Conservation (phyloP, 2,797 vertebrate genomes). For the Pipistrellus kuhlii region DNA sequence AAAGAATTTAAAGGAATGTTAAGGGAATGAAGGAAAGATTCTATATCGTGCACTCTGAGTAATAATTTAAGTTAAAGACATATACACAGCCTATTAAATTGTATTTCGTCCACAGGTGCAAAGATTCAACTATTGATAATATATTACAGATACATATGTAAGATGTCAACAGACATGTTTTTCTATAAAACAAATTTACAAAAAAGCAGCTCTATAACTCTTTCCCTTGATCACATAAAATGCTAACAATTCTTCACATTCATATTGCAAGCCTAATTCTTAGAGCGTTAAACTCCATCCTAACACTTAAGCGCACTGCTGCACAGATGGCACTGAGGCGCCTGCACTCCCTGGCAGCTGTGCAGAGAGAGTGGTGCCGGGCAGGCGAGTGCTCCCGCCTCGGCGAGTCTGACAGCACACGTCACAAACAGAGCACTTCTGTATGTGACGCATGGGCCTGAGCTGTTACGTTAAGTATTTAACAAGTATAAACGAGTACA, state of each 20-base stretch:
- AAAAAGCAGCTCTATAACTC: background rate
- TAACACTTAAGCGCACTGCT: conserved; percentile 18
- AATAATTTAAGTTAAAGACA: conserved; percentile 42
- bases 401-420: background rate
- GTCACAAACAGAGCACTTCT: background rate
- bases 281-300: background rate
- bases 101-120: background rate
- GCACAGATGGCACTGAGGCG: background rate
- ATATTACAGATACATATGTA: background rate
- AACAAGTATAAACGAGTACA: background rate
- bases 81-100: background rate
- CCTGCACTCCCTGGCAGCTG: too few relatives aligned
- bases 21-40: background rate
- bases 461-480: background rate
- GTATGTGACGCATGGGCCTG: background rate
- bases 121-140: background rate
- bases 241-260: conserved; percentile 20
- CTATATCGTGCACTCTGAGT: background rate
- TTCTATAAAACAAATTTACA: conserved; percentile 23
- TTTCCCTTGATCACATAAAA: conserved; percentile 32
- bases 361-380: background rate
- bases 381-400: background rate
- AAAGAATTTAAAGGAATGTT: conserved; percentile 28
- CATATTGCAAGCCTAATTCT: background rate
- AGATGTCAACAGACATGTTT: background rate